Conservation (phyloP, 1,140 invertebrate genomes). For the Doryteuthis pealeii region DNA sequence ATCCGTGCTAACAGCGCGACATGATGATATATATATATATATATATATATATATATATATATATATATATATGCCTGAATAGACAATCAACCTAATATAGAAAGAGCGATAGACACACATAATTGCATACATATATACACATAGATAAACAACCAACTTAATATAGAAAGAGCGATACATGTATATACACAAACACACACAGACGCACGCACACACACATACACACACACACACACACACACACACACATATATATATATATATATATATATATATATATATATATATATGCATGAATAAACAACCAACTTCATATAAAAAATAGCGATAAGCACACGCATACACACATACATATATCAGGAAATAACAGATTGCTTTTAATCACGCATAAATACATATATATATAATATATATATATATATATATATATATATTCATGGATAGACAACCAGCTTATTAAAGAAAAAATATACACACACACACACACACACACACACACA, state of each 20-base stretch:
- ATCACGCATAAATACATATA: background rate
- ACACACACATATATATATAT: background rate
- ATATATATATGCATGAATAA: background rate
- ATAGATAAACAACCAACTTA: slow-evolving; percentile 8
- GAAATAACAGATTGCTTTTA: background rate
- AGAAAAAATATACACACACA: background rate
- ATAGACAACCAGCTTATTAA: background rate
- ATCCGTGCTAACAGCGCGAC: too few relatives aligned
- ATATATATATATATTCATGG: background rate
- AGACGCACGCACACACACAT: background rate
- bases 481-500: background rate
- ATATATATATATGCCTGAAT: too few relatives aligned
- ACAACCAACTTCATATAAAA: background rate
- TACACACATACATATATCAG: background rate
- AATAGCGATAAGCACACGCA: background rate
- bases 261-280: too few relatives aligned
- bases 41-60: slow-evolving; percentile 19
- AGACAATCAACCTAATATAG: too few relatives aligned
- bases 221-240: background rate
- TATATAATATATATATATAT: background rate
- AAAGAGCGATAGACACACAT: slow-evolving; percentile 15
- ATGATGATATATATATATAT: slow-evolving; percentile 19
- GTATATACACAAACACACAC: slow-evolving; percentile 12
- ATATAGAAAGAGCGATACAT: slow-evolving; percentile 13
- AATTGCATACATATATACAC: background rate